Base-by-base conservation (phyloP, 2,797 vertebrate genomes). In the Muraenolepis orangiensis region DNA sequence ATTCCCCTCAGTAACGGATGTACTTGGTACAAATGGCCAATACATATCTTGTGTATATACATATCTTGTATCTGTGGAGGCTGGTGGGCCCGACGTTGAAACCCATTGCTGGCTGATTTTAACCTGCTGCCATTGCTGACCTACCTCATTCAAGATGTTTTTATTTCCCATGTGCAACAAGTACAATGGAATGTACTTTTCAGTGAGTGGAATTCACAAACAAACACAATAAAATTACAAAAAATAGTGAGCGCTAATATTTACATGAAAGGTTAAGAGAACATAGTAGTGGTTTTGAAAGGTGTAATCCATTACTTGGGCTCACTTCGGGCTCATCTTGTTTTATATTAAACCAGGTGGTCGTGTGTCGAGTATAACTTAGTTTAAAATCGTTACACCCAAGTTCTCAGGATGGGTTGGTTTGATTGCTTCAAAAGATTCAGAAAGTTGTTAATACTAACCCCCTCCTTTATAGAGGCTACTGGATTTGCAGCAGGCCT, bases 401-500 rank as follows among this genome's bases (percentile, higher is more conserved):
- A 61, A n/a, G 57, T 61, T 61, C 23, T 61, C 57, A 26, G 23
- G 23, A 26, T 61, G n/a, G 11, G 23, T 40, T 42, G 40, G 40
- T 42, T 42, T 7, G 23, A 20, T 57, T 12, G 20, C 51, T 57
- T 6, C 20, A 57, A n/a, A 57, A 10, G 29, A 28, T 30, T 31
- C 1, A 14, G 30, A 31, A 51, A 20, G 16, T 8, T 18, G 5
- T 30, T 30, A 16, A 67, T 31, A 29, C 66, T 18, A 67, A 29
- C 1, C 51, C 69, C 87, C 64, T 81, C 26, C 51, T 51, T 8
- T 57, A 12, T 61, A 98, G 95, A 87, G 16, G 46, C 72, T 92
- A 34, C 75, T 28, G 4, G 83, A 92, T 80, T 80, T 96, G 67
- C 86, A 84, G 69, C 82, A 90, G 2, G 77, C 91, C 40, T 66